These are phyloP conservation scores for Galleria mellonella DNA, from an alignment of 1,140 invertebrate genomes.

Conservation along the genomic window DNA sequence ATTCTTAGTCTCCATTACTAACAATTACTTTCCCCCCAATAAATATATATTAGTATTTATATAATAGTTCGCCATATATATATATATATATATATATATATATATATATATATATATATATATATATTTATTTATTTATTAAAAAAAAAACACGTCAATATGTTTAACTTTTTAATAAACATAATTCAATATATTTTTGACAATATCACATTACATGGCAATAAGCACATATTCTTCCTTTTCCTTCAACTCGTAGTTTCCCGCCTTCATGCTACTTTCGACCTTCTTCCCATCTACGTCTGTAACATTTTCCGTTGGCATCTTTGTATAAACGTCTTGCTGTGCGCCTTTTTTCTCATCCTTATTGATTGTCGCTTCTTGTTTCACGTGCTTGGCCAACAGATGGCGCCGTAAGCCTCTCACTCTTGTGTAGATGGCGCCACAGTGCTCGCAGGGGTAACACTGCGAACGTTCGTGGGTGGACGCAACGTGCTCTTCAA, in stretches of 20 bases:
- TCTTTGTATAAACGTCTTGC: too few species aligned
- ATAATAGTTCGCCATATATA: too few species aligned
- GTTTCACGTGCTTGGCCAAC: conserved; percentile 29
- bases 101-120: too few species aligned
- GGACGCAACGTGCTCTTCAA: conserved; percentile 49
- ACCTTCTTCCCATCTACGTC: background rate
- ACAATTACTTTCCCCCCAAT: too few species aligned
- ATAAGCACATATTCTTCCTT: background rate
- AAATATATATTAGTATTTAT: too few species aligned
- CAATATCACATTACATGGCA: background rate
- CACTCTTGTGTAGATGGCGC: conserved; percentile 32
- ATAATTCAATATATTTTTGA: too few species aligned
- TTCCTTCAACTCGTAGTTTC: too few species aligned
- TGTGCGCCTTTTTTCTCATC: background rate
- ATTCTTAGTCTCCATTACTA: too few species aligned
- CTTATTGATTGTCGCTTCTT: background rate
- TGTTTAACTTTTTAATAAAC: too few species aligned
- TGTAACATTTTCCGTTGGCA: background rate
- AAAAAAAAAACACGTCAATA: too few species aligned
- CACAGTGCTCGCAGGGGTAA: conserved; percentile 37
- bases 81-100: too few species aligned
- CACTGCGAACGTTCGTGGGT: conserved; percentile 34
- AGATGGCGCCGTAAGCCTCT: conserved; percentile 31
- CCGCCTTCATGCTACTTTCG: background rate
- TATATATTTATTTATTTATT: too few species aligned